phyloP scores from a whole-genome alignment of 1,140 invertebrate genomes.

The Sinonovacula constricta region DNA sequence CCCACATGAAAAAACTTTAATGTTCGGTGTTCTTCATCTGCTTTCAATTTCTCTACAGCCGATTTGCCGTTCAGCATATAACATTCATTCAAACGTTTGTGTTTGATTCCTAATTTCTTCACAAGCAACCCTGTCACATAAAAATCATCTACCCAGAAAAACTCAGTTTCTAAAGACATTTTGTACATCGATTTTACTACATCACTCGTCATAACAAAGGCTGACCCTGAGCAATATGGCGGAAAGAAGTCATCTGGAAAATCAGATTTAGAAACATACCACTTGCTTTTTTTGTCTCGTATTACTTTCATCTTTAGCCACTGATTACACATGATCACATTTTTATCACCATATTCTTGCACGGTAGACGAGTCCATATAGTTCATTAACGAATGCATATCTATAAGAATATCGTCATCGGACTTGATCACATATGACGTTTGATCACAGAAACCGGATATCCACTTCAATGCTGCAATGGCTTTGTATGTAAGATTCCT shows the following conservation, averaged over 20 bases:
- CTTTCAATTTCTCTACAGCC: constrained; percentile 37
- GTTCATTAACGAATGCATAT: constrained; percentile 81
- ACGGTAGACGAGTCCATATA: constrained; percentile 80
- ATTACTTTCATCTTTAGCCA: constrained; percentile 64
- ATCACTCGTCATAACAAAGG: constrained; percentile 72
- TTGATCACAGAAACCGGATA: constrained; percentile 83
- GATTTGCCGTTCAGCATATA: constrained; percentile 46
- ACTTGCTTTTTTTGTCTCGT: constrained; percentile 73
- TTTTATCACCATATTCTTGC: constrained; percentile 28
- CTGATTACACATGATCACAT: constrained; percentile 62
- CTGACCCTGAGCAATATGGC: constrained; percentile 76
- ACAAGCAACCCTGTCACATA: constrained; percentile 74
- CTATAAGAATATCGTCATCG: constrained; percentile 79
- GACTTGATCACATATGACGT: constrained; percentile 81
- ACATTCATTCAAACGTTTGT: constrained; percentile 46
- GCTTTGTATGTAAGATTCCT: constrained; percentile 93
- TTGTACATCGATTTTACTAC: constrained; percentile 68
- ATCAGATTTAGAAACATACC: constrained; percentile 71
- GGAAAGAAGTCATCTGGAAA: constrained; percentile 74
- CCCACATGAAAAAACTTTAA: constrained; percentile 47
- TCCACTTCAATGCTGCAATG: constrained; percentile 90
- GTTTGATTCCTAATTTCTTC: constrained; percentile 47
- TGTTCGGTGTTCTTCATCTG: constrained; percentile 30
- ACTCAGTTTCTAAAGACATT: constrained; percentile 58
- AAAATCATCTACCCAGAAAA: constrained; percentile 76